These are phyloP conservation scores for Rhinichthys klamathensis DNA, from an alignment of 2,113 vertebrate genomes.

Conservation along the genomic window DNA sequence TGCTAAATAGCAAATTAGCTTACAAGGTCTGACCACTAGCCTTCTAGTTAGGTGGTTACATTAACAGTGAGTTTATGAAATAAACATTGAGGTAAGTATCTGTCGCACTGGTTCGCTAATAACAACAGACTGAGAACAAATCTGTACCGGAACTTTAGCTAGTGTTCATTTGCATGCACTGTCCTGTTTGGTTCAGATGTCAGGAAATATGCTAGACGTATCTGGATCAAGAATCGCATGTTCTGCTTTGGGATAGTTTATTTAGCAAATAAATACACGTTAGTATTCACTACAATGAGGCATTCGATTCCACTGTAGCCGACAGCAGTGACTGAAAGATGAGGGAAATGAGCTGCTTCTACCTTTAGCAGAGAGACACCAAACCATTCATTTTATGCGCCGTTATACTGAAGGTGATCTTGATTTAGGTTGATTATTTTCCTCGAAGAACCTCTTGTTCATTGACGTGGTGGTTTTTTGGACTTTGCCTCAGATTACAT, in stretches of 20 bases:
- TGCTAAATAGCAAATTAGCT: conserved; percentile 35
- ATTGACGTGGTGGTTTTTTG: not conserved
- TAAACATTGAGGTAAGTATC: not conserved
- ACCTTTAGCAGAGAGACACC: not conserved
- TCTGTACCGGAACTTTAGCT: not conserved
- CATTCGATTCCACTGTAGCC: not conserved
- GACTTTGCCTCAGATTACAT: conserved; percentile 27
- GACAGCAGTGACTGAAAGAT: not conserved
- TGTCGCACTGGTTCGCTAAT: not conserved
- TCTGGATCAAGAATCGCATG: not conserved
- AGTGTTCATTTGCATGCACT: not conserved
- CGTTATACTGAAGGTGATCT: not conserved
- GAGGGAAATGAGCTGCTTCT: not conserved
- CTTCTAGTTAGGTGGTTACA: not conserved
- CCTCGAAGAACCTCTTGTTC: not conserved
- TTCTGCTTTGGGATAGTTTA: not conserved
- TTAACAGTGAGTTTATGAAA: not conserved
- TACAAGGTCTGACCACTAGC: conserved; percentile 26
- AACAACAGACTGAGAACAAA: not conserved
- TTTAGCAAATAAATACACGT: not conserved
- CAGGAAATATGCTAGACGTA: not conserved
- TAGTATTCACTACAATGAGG: no score
- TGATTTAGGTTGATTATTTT: not conserved
- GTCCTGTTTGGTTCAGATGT: not conserved
- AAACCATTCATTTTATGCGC: not conserved